phyloP scores from a whole-genome alignment of 2,113 vertebrate genomes.

The Elephantulus edwardii region DNA sequence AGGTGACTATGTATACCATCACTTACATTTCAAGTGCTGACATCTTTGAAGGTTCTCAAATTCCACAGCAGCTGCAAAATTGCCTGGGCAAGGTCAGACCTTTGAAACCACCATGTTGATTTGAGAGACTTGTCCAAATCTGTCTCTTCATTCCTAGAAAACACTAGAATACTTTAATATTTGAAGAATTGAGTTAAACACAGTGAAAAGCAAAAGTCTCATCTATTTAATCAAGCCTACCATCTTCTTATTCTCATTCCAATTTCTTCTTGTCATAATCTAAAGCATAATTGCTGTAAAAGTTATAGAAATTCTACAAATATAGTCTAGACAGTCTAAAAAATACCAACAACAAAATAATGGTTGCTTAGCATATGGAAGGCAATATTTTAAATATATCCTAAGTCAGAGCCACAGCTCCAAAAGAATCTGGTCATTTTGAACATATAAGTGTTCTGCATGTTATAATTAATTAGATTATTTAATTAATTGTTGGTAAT shows the following conservation, averaged over 20 bases:
- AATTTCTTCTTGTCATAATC: background rate
- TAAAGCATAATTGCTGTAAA: background rate
- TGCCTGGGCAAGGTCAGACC: background rate
- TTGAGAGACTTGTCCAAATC: slow-evolving; percentile 10
- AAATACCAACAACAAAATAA: too few species aligned
- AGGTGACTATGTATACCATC: background rate
- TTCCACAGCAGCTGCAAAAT: slow-evolving; percentile 2
- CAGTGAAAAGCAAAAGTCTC: background rate
- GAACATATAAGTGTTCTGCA: background rate
- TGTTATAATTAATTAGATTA: background rate
- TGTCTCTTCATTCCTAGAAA: background rate
- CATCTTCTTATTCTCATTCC: background rate
- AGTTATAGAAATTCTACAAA: background rate
- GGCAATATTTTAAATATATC: background rate
- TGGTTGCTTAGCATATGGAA: background rate
- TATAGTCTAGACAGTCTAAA: background rate
- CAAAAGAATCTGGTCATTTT: background rate
- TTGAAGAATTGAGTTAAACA: background rate
- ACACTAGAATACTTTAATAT: background rate
- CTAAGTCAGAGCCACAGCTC: background rate
- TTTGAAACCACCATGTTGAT: background rate
- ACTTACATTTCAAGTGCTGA: background rate
- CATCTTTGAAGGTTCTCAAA: background rate
- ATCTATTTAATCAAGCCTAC: background rate
- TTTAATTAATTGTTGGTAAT: background rate